Percentiles rank a stretch among this genome's conserved stretches.
Evolutionary conservation across 2,113 vertebrate species (phyloP).

Genomic region (Pseudolaguvia tuberculata): DNA sequence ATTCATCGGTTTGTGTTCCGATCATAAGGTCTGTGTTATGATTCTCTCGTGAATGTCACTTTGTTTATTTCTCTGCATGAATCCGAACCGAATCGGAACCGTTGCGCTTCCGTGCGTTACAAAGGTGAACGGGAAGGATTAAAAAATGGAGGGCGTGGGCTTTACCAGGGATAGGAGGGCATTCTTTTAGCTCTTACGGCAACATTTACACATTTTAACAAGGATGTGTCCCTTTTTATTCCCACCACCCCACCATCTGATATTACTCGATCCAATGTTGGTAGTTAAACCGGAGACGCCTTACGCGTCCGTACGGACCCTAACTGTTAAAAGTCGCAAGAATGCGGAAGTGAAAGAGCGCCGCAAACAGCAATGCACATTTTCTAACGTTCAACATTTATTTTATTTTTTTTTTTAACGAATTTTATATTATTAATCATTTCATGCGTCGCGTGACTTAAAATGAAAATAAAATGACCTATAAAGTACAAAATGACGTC

Average conservation of each 20-base stretch:
- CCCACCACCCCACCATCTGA: too few species aligned
- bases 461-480: neutral
- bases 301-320: neutral
- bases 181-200: constrained; percentile 12
- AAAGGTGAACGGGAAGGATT: constrained; percentile 47
- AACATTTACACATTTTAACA: constrained; percentile 13
- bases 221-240: neutral
- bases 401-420: neutral
- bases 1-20: too few species aligned
- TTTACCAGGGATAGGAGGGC: constrained; percentile 39
- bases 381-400: neutral
- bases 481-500: too few species aligned
- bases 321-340: neutral
- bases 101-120: constrained; percentile 54
- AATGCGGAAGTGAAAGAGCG: constrained; percentile 44
- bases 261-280: neutral
- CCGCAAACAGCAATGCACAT: neutral
- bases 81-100: constrained; percentile 24
- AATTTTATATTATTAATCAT: neutral
- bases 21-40: neutral
- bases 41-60: neutral
- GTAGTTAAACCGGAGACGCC: neutral
- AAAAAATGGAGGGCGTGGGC: constrained; percentile 69
- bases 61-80: constrained; percentile 32
- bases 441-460: neutral